Percentiles rank a stretch among this genome's conserved stretches.
Conservation (phyloP, 2,888 invertebrate genomes). For the Apamea monoglypha region DNA sequence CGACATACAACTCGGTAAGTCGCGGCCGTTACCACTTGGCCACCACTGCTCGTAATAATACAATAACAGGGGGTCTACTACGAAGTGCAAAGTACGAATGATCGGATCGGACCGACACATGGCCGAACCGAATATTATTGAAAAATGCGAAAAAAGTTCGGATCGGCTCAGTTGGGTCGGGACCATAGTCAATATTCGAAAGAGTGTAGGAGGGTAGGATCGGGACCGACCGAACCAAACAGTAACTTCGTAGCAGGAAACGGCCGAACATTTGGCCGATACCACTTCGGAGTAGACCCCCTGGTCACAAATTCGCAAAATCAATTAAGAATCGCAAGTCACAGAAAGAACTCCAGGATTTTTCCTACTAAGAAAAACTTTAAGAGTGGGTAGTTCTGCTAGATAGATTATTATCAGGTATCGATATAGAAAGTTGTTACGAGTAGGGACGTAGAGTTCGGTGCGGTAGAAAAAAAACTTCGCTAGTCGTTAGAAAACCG, state of each 20-base stretch:
- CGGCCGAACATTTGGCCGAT: too few relatives aligned
- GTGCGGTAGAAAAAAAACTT: slow-evolving; percentile 45
- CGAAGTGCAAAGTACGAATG: too few relatives aligned
- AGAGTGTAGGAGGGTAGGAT: too few relatives aligned
- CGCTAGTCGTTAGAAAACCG: slow-evolving; percentile 44
- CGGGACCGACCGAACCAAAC: too few relatives aligned
- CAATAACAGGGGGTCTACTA: too few relatives aligned
- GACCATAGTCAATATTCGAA: too few relatives aligned
- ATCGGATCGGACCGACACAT: too few relatives aligned
- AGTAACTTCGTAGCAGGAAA: too few relatives aligned
- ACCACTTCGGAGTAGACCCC: too few relatives aligned
- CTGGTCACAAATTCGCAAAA: slow-evolving; percentile 1
- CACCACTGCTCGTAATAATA: not conserved
- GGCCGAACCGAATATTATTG: too few relatives aligned
- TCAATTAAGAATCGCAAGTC: not conserved
- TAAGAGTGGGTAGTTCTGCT: slow-evolving; percentile 31
- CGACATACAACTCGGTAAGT: not conserved
- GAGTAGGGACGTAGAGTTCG: slow-evolving; percentile 49
- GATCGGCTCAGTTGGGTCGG: too few relatives aligned
- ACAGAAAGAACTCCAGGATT: not conserved
- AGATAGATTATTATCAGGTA: slow-evolving; percentile 48
- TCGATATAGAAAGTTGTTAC: slow-evolving; percentile 61
- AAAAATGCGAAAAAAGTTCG: too few relatives aligned
- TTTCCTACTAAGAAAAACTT: slow-evolving; percentile 25
- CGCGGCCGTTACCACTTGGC: not conserved